A percentile compares a stretch with the other conserved stretches of the same genome.
phyloP scores from a whole-genome alignment of 2,888 invertebrate species.

The Girardia tigrina region DNA sequence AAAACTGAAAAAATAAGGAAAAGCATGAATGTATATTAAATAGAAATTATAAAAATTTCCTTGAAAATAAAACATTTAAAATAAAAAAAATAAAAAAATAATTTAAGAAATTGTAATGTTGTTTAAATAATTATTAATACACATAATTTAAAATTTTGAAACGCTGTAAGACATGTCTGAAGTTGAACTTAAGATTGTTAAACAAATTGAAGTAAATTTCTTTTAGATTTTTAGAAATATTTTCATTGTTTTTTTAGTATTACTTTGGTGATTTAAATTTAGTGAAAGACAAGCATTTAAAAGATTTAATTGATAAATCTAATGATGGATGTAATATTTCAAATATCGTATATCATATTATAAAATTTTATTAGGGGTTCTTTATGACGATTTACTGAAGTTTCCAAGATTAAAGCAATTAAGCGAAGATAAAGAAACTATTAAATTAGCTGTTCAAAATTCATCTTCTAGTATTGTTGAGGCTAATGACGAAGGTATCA shows the following conservation, averaged over 20 bases:
- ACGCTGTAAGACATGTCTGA: not conserved
- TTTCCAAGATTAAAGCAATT: not conserved
- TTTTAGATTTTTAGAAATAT: not conserved
- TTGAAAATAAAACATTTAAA: no score
- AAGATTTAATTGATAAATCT: not conserved
- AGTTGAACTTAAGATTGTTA: not conserved
- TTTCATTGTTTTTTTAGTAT: not conserved
- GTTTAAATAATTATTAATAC: no score
- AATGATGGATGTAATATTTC: not conserved
- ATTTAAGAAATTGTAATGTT: no score
- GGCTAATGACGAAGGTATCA: slow-evolving; percentile 49
- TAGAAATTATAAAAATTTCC: no score
- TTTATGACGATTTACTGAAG: not conserved
- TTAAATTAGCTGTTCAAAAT: not conserved
- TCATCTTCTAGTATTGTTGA: not conserved
- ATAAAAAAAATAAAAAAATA: no score
- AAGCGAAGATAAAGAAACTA: not conserved
- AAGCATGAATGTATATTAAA: no score
- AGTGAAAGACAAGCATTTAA: not conserved
- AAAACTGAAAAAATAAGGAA: no score
- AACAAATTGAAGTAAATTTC: not conserved
- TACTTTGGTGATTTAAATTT: not conserved
- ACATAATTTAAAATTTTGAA: no score
- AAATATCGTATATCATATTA: not conserved
- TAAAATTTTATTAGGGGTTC: not conserved